These are phyloP conservation scores for Mimas tiliae DNA, from an alignment of 2,888 invertebrate genomes.

Conservation along the genomic window DNA sequence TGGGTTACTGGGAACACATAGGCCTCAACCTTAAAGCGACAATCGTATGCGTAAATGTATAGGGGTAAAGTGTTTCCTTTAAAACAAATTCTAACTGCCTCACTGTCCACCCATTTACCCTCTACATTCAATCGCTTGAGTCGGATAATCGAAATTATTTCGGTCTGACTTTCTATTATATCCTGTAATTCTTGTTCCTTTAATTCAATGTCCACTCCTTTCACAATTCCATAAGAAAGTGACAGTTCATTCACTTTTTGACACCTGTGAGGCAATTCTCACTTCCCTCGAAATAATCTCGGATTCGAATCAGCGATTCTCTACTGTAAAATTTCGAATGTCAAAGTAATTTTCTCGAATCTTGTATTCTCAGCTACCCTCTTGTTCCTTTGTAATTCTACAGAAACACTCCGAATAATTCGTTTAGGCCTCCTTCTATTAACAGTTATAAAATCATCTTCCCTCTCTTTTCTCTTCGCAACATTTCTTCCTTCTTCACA, in stretches of 20 bases:
- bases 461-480: slow-evolving; percentile 24
- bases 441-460: slow-evolving; percentile 25
- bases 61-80: slow-evolving; percentile 26
- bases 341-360: too few species aligned
- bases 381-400: background rate
- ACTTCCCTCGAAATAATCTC: too few species aligned
- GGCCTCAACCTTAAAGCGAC: slow-evolving; percentile 28
- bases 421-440: slow-evolving; percentile 16
- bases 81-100: slow-evolving; percentile 30
- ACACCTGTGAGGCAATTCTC: slow-evolving; percentile 29
- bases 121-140: slow-evolving; percentile 26
- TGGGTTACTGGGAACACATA: slow-evolving; percentile 34
- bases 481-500: background rate
- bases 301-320: too few species aligned
- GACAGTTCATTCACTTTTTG: slow-evolving; percentile 29
- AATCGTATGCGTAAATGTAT: slow-evolving; percentile 30
- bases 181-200: slow-evolving; percentile 30
- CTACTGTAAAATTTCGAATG: too few species aligned
- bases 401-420: background rate
- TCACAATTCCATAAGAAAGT: slow-evolving; percentile 34
- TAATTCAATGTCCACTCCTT: slow-evolving; percentile 33
- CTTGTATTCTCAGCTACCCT: slow-evolving; percentile 6
- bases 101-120: slow-evolving; percentile 34
- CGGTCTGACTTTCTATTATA: background rate
- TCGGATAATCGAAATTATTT: slow-evolving; percentile 32